phyloP scores from a whole-genome alignment of 2,113 vertebrate genomes.

The Arothron firmamentum region DNA sequence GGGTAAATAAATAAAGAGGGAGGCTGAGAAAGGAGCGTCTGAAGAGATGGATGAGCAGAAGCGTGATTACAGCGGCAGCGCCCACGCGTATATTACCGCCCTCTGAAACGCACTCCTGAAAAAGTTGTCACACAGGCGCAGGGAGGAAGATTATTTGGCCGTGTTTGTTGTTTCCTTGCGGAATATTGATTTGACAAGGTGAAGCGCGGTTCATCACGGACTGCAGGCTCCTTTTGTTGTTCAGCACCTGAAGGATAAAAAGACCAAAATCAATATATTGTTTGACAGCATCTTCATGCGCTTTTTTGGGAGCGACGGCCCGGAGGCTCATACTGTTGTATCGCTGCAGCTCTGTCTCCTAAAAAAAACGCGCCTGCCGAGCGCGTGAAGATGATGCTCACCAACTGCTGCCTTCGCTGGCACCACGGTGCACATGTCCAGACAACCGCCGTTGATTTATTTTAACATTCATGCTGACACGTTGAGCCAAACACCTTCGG shows the following conservation, averaged over 20 bases:
- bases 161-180: conserved; percentile 47
- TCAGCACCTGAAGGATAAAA: conserved; percentile 27
- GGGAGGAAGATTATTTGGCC: conserved; percentile 15
- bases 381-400: too few species aligned
- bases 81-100: not conserved
- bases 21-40: conserved; percentile 32
- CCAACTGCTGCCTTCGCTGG: too few species aligned
- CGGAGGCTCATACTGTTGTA: not conserved
- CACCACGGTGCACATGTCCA: too few species aligned
- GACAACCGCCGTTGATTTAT: too few species aligned
- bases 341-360: not conserved
- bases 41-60: conserved; percentile 46
- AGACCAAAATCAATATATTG: conserved; percentile 51
- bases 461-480: too few species aligned
- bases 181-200: conserved; percentile 60
- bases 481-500: too few species aligned
- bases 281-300: conserved; percentile 45
- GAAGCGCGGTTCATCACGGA: conserved; percentile 37
- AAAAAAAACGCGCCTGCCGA: not conserved
- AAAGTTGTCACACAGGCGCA: conserved; percentile 31
- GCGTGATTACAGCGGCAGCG: conserved; percentile 49
- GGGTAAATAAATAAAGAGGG: conserved; percentile 70
- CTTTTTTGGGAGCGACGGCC: conserved; percentile 21
- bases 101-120: conserved; percentile 19
- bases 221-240: conserved; percentile 33